Percentiles rank a stretch among this genome's conserved stretches.
phyloP scores from a whole-genome alignment of 2,113 vertebrate genomes.

The Tinamus guttatus region DNA sequence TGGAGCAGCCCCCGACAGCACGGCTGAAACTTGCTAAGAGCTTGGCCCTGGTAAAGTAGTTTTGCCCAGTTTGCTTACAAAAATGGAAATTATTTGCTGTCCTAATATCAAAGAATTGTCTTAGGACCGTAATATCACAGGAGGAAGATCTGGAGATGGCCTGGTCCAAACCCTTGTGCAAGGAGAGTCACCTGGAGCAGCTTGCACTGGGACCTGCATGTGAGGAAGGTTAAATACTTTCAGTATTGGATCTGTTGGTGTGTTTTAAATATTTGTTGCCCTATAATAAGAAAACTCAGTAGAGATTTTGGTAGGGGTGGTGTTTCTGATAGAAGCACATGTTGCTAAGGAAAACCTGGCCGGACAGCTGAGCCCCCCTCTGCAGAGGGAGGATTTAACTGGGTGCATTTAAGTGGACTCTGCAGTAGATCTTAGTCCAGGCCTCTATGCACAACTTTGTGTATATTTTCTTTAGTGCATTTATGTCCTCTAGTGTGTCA shows the following conservation, averaged over 20 bases:
- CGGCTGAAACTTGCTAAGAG: not conserved
- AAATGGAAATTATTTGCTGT: not conserved
- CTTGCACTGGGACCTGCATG: fast-evolving
- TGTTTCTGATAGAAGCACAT: not conserved
- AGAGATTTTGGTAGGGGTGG: not conserved
- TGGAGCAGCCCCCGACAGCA: fast-evolving
- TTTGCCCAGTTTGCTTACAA: fast-evolving
- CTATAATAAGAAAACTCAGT: not conserved
- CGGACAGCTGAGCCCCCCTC: not conserved
- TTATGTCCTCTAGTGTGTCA: not conserved
- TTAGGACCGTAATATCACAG: not conserved
- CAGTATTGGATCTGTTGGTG: fast-evolving
- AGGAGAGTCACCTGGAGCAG: not conserved
- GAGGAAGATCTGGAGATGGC: not conserved
- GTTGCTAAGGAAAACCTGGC: not conserved
- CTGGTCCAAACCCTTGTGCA: not conserved
- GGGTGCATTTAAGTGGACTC: not conserved
- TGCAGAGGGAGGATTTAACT: not conserved
- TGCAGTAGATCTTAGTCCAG: not conserved
- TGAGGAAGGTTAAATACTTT: not conserved
- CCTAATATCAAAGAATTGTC: too few relatives aligned
- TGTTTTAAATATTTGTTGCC: not conserved
- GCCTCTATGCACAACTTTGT: not conserved
- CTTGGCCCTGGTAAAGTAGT: not conserved
- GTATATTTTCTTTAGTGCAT: not conserved